Conservation (phyloP, 2,888 invertebrate genomes). For the Meandrusa payeni region DNA sequence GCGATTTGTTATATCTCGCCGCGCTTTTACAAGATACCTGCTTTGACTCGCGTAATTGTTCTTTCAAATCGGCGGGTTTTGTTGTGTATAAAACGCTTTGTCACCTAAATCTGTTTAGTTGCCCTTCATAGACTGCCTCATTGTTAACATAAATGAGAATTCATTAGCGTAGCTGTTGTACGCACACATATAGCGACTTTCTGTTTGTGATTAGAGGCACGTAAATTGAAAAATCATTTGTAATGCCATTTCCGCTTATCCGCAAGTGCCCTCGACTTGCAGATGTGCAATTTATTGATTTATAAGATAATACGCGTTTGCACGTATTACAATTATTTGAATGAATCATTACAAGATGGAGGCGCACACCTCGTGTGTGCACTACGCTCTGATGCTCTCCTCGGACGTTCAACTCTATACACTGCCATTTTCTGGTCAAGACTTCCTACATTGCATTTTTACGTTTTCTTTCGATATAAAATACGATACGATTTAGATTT, state of each 20-base stretch:
- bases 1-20: slow-evolving; percentile 76
- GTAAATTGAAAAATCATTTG: slow-evolving; percentile 7
- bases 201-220: slow-evolving; percentile 27
- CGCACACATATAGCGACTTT: slow-evolving; percentile 30
- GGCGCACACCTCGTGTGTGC: slow-evolving; percentile 52
- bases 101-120: slow-evolving; percentile 72
- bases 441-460: slow-evolving; percentile 61
- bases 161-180: slow-evolving; percentile 48
- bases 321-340: slow-evolving; percentile 30
- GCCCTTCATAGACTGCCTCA: slow-evolving; percentile 51
- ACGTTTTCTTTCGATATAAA: slow-evolving; percentile 21
- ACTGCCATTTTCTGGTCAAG: slow-evolving; percentile 57
- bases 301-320: slow-evolving; percentile 10
- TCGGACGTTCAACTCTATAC: slow-evolving; percentile 70
- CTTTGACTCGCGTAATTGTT: slow-evolving; percentile 78
- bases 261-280: slow-evolving; percentile 2
- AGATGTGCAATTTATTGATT: slow-evolving; percentile 6
- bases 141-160: slow-evolving; percentile 61
- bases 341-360: slow-evolving; percentile 36
- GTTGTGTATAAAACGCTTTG: slow-evolving; percentile 75
- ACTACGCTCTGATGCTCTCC: slow-evolving; percentile 59
- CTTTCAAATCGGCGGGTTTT: slow-evolving; percentile 73
- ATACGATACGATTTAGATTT: too few species aligned
- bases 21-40: slow-evolving; percentile 70
- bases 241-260: slow-evolving; percentile 1